A percentile compares a stretch with the other conserved stretches of the same genome.
Conservation (phyloP, 1,140 invertebrate genomes). For the Diprion similis region DNA sequence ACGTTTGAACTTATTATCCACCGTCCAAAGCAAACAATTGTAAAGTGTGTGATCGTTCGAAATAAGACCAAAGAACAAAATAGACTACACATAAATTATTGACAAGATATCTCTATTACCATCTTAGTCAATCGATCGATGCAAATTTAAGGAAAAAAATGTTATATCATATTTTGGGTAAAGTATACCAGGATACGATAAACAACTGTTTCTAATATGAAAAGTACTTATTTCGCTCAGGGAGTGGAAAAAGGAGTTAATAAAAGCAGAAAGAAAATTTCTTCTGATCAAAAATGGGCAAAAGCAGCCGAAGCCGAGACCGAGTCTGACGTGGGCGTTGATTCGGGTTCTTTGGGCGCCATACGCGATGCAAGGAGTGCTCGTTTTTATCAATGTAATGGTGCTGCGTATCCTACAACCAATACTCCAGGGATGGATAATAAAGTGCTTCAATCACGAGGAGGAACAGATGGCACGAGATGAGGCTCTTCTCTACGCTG, state of each 20-base stretch:
- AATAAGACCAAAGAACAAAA: no score
- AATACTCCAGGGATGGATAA: conserved; percentile 62
- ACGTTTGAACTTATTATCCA: no score
- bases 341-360: conserved; percentile 56
- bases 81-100: no score
- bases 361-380: conserved; percentile 54
- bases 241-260: conserved; percentile 60
- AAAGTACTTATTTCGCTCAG: conserved; percentile 37
- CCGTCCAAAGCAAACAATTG: no score
- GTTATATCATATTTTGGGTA: no score
- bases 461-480: conserved; percentile 25
- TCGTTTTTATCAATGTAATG: conserved; percentile 48
- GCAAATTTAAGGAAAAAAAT: no score
- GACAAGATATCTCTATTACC: conserved; percentile 22
- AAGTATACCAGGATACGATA: no score
- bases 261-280: conserved; percentile 45
- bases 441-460: conserved; percentile 60
- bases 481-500: conserved; percentile 53
- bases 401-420: conserved; percentile 55
- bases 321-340: conserved; percentile 57
- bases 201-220: no score
- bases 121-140: no score
- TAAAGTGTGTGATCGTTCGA: no score
- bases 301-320: conserved; percentile 41
- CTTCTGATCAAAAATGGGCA: conserved; percentile 57